phyloP scores from a whole-genome alignment of 92 coral and sea anemone species.

The Plumapathes pennacea region DNA sequence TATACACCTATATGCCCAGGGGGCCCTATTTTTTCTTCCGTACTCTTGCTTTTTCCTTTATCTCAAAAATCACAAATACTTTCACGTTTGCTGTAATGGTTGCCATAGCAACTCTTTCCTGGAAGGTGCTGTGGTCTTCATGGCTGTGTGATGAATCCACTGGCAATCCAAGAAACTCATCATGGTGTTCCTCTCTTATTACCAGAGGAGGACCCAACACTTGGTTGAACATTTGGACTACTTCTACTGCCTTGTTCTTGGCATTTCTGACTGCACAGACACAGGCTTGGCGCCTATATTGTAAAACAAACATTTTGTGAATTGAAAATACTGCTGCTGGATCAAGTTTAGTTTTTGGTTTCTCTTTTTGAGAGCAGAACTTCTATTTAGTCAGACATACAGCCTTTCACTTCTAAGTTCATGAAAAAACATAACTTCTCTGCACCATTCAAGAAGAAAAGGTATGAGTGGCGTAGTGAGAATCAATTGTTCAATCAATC shows the following conservation, averaged over 20 bases:
- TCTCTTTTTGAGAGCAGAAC: too few relatives aligned
- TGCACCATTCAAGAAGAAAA: too few relatives aligned
- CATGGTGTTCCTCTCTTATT: conserved; percentile 78
- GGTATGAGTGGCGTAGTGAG: too few relatives aligned
- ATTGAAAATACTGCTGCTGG: too few relatives aligned
- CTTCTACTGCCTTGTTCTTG: conserved; percentile 86
- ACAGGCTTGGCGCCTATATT: conserved; percentile 88
- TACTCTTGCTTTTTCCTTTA: conserved; percentile 63
- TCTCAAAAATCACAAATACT: conserved; percentile 86
- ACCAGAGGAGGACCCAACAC: conserved; percentile 84
- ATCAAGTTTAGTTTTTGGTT: too few relatives aligned
- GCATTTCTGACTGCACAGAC: conserved; percentile 93
- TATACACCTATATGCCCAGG: neutral
- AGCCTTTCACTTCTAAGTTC: too few relatives aligned
- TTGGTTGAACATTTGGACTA: conserved; percentile 86
- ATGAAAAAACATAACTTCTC: too few relatives aligned
- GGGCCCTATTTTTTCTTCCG: conserved; percentile 61
- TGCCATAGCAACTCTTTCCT: conserved; percentile 66
- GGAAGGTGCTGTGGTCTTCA: conserved; percentile 49
- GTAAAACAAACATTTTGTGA: too few relatives aligned
- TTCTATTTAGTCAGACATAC: too few relatives aligned
- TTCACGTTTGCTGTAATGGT: conserved; percentile 85
- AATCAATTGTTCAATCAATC: too few relatives aligned
- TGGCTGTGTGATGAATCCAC: conserved; percentile 12
- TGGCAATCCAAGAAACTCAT: conserved; percentile 65